A percentile compares a stretch with the other conserved stretches of the same genome.
Conservation (phyloP, 2,888 invertebrate genomes). For the Bhutanitis thaidina region DNA sequence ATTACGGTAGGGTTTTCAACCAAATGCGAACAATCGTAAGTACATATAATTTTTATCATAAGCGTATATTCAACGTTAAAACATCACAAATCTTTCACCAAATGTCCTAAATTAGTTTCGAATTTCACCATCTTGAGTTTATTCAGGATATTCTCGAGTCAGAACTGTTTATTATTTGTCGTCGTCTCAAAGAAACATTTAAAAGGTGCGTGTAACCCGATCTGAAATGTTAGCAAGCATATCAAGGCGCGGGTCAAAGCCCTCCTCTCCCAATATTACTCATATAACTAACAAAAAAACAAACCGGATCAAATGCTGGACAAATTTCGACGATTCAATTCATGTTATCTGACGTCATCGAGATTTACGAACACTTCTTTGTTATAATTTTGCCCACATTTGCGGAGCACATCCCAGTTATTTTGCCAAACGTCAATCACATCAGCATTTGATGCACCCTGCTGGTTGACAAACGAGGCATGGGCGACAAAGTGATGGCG, state of each 20-base stretch:
- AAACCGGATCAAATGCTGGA: constrained; percentile 15
- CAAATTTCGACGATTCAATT: constrained; percentile 6
- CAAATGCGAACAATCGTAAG: too few species aligned
- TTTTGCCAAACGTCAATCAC: too few species aligned
- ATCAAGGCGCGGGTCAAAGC: constrained; percentile 17
- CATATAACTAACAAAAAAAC: constrained; percentile 24
- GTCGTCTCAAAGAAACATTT: constrained; percentile 2
- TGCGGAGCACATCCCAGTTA: too few species aligned
- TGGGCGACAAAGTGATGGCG: too few species aligned
- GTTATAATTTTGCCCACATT: too few species aligned
- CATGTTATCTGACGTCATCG: constrained; percentile 5
- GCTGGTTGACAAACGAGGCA: too few species aligned
- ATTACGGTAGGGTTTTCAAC: too few species aligned
- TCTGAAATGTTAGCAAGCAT: constrained; percentile 12
- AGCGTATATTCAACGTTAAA: too few species aligned
- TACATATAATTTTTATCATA: too few species aligned
- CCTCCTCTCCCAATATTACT: constrained; percentile 16
- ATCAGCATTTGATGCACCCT: too few species aligned
- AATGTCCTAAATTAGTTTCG: neutral
- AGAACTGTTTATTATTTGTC: neutral
- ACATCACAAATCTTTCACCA: too few species aligned
- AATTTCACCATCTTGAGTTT: neutral
- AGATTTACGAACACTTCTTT: too few species aligned
- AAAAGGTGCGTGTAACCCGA: constrained; percentile 13
- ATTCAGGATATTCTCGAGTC: neutral